Evolutionary conservation across 2,797 vertebrate genomes (phyloP).

Genomic region (Hapalemur alaotrensis): DNA sequence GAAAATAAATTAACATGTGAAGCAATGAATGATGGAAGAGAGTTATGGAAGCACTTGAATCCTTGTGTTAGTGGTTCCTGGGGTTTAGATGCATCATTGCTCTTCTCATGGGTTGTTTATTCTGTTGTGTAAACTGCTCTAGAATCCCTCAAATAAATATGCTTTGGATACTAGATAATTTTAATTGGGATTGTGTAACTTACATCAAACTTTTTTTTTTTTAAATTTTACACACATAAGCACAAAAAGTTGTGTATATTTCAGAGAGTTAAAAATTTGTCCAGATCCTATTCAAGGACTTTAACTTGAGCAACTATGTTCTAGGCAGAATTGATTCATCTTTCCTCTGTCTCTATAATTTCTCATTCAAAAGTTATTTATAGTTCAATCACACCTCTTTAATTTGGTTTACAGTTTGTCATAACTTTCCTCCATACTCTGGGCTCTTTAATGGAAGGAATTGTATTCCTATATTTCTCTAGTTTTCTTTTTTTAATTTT

Average conservation of each 20-base stretch:
- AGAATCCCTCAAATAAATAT: not conserved
- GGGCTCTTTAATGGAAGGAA: not conserved
- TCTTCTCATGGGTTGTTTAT: not conserved
- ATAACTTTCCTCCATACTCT: not conserved
- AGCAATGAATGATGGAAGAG: not conserved
- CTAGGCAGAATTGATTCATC: not conserved
- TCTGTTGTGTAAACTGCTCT: not conserved
- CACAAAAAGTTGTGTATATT: not conserved
- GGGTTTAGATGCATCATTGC: not conserved
- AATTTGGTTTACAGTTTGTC: not conserved
- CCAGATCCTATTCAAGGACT: not conserved
- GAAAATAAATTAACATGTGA: not conserved
- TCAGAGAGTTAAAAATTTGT: not conserved
- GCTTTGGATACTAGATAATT: not conserved
- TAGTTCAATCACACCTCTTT: not conserved
- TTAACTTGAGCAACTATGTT: not conserved
- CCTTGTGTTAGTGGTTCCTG: not conserved
- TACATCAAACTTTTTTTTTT: not conserved
- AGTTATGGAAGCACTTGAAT: not conserved
- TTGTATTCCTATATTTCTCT: not conserved
- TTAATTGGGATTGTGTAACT: not conserved
- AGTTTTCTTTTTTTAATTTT: not conserved
- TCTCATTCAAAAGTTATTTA: not conserved
- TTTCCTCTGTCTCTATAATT: not conserved
- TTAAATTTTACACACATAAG: not conserved